Percentiles rank a stretch among this genome's conserved stretches.
Evolutionary conservation across 2,888 invertebrate species (phyloP).

Genomic region (Agrotis puta): DNA sequence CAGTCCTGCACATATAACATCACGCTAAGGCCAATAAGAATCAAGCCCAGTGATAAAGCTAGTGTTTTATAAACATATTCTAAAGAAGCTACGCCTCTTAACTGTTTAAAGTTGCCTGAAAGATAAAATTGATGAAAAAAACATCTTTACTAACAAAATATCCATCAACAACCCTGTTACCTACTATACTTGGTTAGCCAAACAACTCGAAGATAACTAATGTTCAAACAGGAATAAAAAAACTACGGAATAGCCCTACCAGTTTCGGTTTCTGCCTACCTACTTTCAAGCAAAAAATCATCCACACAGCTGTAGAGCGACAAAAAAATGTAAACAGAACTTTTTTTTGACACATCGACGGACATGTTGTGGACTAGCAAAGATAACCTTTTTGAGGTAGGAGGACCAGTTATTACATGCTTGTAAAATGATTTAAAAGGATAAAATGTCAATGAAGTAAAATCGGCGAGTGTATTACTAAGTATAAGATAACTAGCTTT

Average conservation of each 20-base stretch:
- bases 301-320: constrained; percentile 68
- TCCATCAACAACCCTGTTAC: constrained; percentile 27
- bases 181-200: constrained; percentile 41
- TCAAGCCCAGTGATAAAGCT: too few species aligned
- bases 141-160: constrained; percentile 13
- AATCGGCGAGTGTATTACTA: too few species aligned
- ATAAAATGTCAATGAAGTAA: too few species aligned
- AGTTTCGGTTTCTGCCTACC: constrained; percentile 57
- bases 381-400: constrained; percentile 68
- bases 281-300: constrained; percentile 69
- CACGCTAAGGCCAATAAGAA: too few species aligned
- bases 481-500: too few species aligned
- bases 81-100: background rate
- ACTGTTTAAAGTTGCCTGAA: constrained; percentile 1
- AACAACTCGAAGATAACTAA: constrained; percentile 57
- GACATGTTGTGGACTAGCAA: constrained; percentile 70
- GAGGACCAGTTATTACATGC: constrained; percentile 12
- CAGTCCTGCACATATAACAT: too few species aligned
- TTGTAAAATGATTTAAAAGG: too few species aligned
- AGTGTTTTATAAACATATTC: too few species aligned
- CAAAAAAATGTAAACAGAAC: constrained; percentile 82
- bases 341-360: constrained; percentile 72
- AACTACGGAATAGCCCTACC: constrained; percentile 45
- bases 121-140: constrained; percentile 28
- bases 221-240: constrained; percentile 49